These are phyloP conservation scores for Pyrgilauda ruficollis DNA, from an alignment of 2,113 vertebrate species.

Conservation along the genomic window DNA sequence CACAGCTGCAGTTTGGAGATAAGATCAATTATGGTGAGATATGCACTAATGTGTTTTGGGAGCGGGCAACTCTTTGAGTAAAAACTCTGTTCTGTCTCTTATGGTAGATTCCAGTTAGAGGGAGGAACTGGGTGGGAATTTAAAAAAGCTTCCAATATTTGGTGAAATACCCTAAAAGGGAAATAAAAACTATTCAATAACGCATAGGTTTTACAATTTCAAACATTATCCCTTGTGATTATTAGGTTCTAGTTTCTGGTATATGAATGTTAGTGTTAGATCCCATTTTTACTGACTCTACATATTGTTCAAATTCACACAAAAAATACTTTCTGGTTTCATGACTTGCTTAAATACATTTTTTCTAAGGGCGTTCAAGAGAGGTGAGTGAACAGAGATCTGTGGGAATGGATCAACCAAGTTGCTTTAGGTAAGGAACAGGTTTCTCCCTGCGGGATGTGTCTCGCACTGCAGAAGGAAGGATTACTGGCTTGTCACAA, in stretches of 20 bases:
- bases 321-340: background rate
- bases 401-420: background rate
- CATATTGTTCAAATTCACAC: background rate
- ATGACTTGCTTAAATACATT: background rate
- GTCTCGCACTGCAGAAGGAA: background rate
- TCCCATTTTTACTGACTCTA: background rate
- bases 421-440: background rate
- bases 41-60: slow-evolving; percentile 2
- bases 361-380: background rate
- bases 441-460: background rate
- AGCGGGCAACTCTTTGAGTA: background rate
- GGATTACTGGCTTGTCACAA: background rate
- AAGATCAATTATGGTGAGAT: slow-evolving; percentile 22
- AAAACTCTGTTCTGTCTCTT: background rate
- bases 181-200: background rate
- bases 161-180: background rate
- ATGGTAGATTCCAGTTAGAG: background rate
- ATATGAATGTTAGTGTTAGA: background rate
- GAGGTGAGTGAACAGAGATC: background rate
- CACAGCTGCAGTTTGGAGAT: slow-evolving; percentile 31
- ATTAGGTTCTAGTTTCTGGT: background rate
- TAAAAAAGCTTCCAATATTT: background rate
- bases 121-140: slow-evolving; percentile 22
- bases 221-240: background rate
- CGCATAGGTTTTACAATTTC: background rate